A percentile compares a stretch with the other conserved stretches of the same genome.
Evolutionary conservation across 2,888 invertebrate species (phyloP).

Genomic region (Polydesmus complanatus): DNA sequence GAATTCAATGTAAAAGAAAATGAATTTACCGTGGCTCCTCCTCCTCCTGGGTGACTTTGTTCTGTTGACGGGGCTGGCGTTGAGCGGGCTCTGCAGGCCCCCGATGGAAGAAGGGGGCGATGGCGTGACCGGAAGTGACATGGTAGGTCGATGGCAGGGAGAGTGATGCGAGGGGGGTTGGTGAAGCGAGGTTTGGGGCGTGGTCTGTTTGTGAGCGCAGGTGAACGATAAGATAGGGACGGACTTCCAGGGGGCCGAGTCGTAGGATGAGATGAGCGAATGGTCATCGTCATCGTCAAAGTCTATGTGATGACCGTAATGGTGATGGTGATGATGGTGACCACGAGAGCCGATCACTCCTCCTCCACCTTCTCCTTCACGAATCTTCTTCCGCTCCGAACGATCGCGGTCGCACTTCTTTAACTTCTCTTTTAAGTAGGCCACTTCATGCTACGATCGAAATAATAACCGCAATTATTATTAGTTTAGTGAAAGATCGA

Average conservation of each 20-base stretch:
- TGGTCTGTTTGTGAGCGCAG: not conserved
- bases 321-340: not conserved
- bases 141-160: not conserved
- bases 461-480: too few species aligned
- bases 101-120: not conserved
- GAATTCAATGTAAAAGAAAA: not conserved
- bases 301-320: not conserved
- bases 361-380: not conserved
- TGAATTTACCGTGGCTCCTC: constrained; percentile 10
- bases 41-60: constrained; percentile 10
- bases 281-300: not conserved
- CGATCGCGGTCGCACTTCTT: constrained; percentile 23
- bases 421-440: constrained; percentile 24
- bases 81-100: constrained; percentile 7
- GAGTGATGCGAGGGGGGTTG: not conserved
- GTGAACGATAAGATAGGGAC: constrained; percentile 12
- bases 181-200: not conserved
- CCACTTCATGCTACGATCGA: constrained; percentile 23
- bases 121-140: not conserved
- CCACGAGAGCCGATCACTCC: not conserved
- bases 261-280: constrained; percentile 9
- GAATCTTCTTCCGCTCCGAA: constrained; percentile 5
- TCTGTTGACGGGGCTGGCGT: constrained; percentile 2
- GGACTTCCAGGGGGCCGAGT: constrained; percentile 14
- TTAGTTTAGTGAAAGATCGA: too few species aligned